phyloP scores from a whole-genome alignment of 2,113 vertebrate species.

The Neolamprologus fasciatus region DNA sequence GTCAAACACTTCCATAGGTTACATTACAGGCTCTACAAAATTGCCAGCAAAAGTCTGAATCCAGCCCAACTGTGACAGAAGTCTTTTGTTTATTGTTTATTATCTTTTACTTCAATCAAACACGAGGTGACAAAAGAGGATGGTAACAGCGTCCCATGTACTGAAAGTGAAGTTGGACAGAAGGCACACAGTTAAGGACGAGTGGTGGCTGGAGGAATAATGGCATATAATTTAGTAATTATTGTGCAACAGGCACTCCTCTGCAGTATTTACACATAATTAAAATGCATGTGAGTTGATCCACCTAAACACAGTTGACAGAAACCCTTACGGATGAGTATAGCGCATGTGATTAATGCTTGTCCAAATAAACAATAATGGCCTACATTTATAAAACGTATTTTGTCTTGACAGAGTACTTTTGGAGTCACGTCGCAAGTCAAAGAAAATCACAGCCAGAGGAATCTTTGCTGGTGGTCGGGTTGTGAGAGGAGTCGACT shows the following conservation, averaged over 20 bases:
- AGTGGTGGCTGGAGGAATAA: background rate
- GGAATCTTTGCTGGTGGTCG: slow-evolving; percentile 96
- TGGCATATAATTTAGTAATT: background rate
- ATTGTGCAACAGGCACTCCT: background rate
- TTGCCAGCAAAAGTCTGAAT: background rate
- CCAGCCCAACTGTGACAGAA: background rate
- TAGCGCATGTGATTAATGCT: background rate
- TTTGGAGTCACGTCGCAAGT: slow-evolving; percentile 96
- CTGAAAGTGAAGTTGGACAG: background rate
- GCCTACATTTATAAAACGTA: background rate
- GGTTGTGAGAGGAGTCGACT: slow-evolving; percentile 96
- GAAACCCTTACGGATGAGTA: background rate
- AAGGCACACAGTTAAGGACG: background rate
- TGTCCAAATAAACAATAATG: background rate
- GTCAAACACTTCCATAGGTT: background rate
- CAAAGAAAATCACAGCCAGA: slow-evolving; percentile 98
- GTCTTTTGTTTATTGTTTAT: background rate
- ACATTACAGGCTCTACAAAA: background rate
- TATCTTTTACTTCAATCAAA: background rate
- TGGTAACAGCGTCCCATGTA: background rate
- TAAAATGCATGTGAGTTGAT: background rate
- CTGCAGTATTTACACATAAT: background rate
- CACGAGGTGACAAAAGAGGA: background rate
- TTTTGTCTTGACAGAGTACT: slow-evolving; percentile 76
- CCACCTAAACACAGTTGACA: background rate